Base-by-base conservation (phyloP, 2,113 vertebrate genomes). In the Tricholaema leucomelas region DNA sequence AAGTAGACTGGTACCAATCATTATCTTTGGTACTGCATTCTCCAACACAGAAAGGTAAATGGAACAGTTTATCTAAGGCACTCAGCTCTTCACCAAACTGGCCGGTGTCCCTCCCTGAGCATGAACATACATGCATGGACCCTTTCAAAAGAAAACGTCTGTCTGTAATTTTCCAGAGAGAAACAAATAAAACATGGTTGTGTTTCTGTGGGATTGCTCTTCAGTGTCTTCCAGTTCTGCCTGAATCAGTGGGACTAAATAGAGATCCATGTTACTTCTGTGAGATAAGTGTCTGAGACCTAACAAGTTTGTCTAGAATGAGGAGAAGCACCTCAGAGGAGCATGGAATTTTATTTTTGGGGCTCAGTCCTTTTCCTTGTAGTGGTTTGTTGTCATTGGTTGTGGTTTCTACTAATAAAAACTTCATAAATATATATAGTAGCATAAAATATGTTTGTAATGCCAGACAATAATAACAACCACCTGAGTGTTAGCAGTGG, bases 101-200 rank as follows among this genome's bases (percentile, higher is more conserved):
- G 31, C 25, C 4, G 2, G 21, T 0, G 0, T 50, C 28, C 35
- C 30, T 50, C 28, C 35, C 30, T 28, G 12, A 33, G 52, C 46
- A 31, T 19, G 23, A n/a, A 27, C 9, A 6, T 8, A 6, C 1
- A 2, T 30, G 5, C 8, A 3, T 31, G 36, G 11, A 1, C 8
- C 81, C n/a, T 54, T 75, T 18, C 30, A 71, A 12, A 69, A 35
- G 61, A 60, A 72, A 59, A 63, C 1, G 0, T 17, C 35, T 23
- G 81, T 91, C 4, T 2, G 79, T 84, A 5, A 16, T 77, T 60
- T 88, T 75, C 27, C 21, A 48, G 10, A 35, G 23, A 0, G 4
- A 31, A 27, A 9, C 16, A 44, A 28, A 28, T 1, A 19, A 72
- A 40, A 12, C 0, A 3, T 6, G 9, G 5, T 11, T 48, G 3